Percentiles rank a stretch among this genome's conserved stretches.
Evolutionary conservation across 2,888 invertebrate genomes (phyloP).

Genomic region (Cryptocephalus primarius): DNA sequence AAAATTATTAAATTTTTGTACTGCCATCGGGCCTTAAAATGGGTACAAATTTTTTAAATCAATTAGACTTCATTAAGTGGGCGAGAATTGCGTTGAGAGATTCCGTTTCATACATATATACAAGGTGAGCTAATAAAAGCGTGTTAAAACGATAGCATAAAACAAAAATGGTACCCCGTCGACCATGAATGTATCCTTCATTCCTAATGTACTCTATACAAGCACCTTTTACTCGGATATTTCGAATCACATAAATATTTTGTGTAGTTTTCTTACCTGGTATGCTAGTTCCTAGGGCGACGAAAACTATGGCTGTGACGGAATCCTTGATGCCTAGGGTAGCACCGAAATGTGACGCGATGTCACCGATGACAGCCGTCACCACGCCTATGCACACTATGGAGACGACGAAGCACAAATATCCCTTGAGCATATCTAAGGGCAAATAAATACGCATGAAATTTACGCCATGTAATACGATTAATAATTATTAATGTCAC

Average conservation of each 20-base stretch:
- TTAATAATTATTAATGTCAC: too few species aligned
- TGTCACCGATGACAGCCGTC: constrained; percentile 93
- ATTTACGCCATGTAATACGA: not conserved
- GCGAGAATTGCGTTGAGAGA: not conserved
- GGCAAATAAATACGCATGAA: not conserved
- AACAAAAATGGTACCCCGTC: not conserved
- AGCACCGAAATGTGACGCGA: constrained; percentile 96
- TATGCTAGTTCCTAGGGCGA: constrained; percentile 96
- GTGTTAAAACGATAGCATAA: not conserved
- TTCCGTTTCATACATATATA: not conserved
- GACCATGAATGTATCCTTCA: too few species aligned
- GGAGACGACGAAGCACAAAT: constrained; percentile 88
- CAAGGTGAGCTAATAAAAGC: not conserved
- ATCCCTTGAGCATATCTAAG: constrained; percentile 85
- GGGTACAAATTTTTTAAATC: not conserved
- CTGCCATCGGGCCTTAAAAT: not conserved
- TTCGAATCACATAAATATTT: too few species aligned
- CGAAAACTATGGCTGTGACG: constrained; percentile 95
- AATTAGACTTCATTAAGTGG: not conserved
- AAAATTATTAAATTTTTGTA: too few species aligned
- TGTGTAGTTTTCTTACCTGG: constrained; percentile 58
- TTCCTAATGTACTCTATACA: too few species aligned
- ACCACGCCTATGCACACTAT: constrained; percentile 88
- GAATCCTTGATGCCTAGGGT: constrained; percentile 93
- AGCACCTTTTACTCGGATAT: too few species aligned